phyloP scores from a whole-genome alignment of 2,888 invertebrate species.

The Papilio elwesi region DNA sequence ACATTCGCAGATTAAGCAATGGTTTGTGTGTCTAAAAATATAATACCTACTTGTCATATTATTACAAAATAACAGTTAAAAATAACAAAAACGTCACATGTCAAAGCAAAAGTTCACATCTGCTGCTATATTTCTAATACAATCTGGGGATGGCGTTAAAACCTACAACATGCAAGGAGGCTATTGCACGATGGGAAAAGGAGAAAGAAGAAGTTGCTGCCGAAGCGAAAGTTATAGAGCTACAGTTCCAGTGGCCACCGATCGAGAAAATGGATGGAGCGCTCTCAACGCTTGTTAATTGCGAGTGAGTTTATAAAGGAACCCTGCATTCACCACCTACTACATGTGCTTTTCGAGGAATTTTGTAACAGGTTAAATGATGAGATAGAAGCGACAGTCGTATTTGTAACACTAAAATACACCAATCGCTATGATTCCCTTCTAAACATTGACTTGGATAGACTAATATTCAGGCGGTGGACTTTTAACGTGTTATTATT shows the following conservation, averaged over 20 bases:
- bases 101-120: conserved; percentile 14
- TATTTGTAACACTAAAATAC: too few species aligned
- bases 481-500: too few species aligned
- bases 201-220: conserved; percentile 85
- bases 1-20: too few species aligned
- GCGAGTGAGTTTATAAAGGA: conserved; percentile 85
- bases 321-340: neutral
- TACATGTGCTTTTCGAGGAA: too few species aligned
- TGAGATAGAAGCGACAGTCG: too few species aligned
- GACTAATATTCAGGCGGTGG: too few species aligned
- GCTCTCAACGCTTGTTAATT: conserved; percentile 89
- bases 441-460: too few species aligned
- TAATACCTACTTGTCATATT: neutral
- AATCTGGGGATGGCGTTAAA: conserved; percentile 67
- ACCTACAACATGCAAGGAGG: conserved; percentile 91
- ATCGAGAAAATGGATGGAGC: conserved; percentile 97
- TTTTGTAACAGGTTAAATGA: too few species aligned
- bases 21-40: too few species aligned
- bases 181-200: conserved; percentile 94
- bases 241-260: conserved; percentile 95
- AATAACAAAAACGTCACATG: conserved; percentile 8
- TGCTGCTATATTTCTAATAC: neutral
- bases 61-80: neutral
- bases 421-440: too few species aligned
- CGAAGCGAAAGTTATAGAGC: conserved; percentile 89